These are phyloP conservation scores for Oophaga sylvatica DNA, from an alignment of 2,797 vertebrate genomes.

Conservation along the genomic window DNA sequence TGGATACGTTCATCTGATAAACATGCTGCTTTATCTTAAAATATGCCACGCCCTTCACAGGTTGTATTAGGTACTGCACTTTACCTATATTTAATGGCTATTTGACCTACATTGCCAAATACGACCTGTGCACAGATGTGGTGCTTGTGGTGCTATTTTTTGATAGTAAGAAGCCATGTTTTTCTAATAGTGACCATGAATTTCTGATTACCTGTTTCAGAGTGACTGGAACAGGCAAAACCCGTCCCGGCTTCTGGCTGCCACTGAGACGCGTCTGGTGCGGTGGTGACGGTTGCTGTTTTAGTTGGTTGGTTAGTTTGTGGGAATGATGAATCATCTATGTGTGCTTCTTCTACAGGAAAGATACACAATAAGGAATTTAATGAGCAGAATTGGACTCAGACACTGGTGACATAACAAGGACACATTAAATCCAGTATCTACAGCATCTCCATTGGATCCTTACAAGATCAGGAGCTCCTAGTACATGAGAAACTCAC, in stretches of 20 bases:
- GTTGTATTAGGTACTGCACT: no score
- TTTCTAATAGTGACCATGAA: background rate
- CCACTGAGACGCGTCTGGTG: slow-evolving; percentile 77
- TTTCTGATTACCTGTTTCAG: slow-evolving; percentile 37
- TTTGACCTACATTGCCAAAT: background rate
- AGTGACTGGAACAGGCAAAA: slow-evolving; percentile 48
- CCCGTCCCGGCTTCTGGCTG: slow-evolving; percentile 71
- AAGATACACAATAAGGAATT: background rate
- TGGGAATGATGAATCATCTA: slow-evolving; percentile 71
- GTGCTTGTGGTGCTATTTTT: no score
- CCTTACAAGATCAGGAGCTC: background rate
- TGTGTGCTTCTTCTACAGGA: slow-evolving; percentile 76
- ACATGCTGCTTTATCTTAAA: no score
- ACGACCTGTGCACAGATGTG: background rate
- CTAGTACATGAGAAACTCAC: slow-evolving; percentile 66
- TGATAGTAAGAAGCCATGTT: background rate
- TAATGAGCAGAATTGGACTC: background rate
- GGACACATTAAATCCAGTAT: background rate
- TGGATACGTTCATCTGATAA: no score
- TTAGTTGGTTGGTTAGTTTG: slow-evolving; percentile 89
- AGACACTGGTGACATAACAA: background rate
- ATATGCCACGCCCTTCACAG: no score
- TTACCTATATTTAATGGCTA: no score
- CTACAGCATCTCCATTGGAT: background rate
- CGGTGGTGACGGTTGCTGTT: slow-evolving; percentile 77